phyloP scores from a whole-genome alignment of 1,140 invertebrate genomes.

The Microplitis demolitor region DNA sequence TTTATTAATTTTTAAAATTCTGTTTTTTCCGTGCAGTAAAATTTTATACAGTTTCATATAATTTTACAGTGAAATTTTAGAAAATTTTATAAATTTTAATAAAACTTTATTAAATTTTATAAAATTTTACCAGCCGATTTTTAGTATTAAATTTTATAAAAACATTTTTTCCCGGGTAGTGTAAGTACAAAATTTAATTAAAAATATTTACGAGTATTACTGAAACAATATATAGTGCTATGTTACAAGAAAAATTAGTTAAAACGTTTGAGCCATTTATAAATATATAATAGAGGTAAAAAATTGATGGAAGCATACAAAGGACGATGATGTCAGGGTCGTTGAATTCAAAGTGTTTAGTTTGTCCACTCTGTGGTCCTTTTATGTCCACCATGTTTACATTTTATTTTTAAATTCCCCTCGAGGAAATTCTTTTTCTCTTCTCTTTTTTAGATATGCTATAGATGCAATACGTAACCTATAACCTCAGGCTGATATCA shows the following conservation, averaged over 20 bases:
- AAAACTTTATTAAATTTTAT: no score
- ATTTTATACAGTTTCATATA: no score
- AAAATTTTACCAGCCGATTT: no score
- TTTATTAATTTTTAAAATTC: no score
- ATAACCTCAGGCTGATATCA: slow-evolving; percentile 40
- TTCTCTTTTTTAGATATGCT: background rate
- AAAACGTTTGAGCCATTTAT: background rate
- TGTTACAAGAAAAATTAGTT: no score
- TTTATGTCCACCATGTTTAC: background rate
- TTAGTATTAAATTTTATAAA: no score
- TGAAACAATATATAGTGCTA: background rate
- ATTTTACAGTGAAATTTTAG: no score
- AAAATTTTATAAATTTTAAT: no score
- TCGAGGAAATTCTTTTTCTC: background rate
- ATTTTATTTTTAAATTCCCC: slow-evolving; percentile 3
- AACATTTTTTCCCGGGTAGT: no score
- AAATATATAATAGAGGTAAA: background rate
- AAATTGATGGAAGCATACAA: background rate
- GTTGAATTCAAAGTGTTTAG: background rate
- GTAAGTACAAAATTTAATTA: background rate
- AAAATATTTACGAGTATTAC: background rate
- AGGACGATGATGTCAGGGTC: background rate
- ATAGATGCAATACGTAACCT: slow-evolving; percentile 38
- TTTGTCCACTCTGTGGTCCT: background rate
- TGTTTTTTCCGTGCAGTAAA: no score